Evolutionary conservation across 2,888 invertebrate genomes (phyloP), one percentile per base, ranked within the genome.

Genomic region (Eupithecia insigniata): DNA sequence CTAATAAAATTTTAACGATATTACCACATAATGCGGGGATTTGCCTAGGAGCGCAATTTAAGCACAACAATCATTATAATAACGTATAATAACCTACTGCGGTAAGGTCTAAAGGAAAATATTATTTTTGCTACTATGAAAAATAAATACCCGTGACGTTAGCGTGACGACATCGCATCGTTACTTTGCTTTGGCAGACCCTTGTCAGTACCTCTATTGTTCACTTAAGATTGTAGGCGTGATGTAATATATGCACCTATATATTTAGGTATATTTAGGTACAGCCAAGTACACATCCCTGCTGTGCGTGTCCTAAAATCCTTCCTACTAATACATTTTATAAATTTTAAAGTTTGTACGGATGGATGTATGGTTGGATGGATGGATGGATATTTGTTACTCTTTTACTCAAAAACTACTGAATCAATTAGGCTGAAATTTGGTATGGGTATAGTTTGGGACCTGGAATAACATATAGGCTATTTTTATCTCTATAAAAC

Each of bases 1-100:
- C 82, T 86, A 88, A 86, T 92, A 90, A 92, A 91, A 87, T 82
- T 83, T 89, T 91, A 85, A 90, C 87, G 89, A 87, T 85, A 89
- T 88, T 83, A 84, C 85, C 79, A 82, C 74, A 79, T 83, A 83
- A 86, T 83, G 82, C 78, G 72, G 77, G 79, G 80, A 81, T 82
- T 83, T 84, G 79, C 78, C 77, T 82, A 81, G 67, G 71, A 80
- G 79, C 77, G 78, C 74, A 78, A 76, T 78, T 77, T 76, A 74
- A 60, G 73, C 72, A 73, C 74, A 75, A 75, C 72, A 71, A 67
- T 72, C 65, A 69, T 76, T 72, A 73, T 69, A 58, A 69, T 73
- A 69, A 67, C 69, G 66, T 39, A n/a, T 6, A n/a, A n/a, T n/a
- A 67, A 60, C 58, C 46, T 36, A 61, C 34, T 30, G 39, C 46